Evolutionary conservation across 2,797 vertebrate genomes (phyloP).

Genomic region (Bufotes viridis): DNA sequence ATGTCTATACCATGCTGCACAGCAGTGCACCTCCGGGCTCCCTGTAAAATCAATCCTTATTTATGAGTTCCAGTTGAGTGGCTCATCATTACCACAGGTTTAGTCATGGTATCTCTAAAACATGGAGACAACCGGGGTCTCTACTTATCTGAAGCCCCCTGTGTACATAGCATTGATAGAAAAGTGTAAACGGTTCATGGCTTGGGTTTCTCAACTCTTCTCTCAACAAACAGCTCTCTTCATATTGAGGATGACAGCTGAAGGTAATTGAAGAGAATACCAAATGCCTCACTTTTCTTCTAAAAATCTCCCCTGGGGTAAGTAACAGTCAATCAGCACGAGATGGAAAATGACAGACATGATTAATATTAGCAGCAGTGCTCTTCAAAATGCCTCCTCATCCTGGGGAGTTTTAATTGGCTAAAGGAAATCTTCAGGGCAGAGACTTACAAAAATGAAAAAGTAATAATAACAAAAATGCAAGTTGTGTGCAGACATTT

Average conservation of each 20-base stretch:
- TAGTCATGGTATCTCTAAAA: constrained; percentile 49
- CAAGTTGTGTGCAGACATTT: neutral
- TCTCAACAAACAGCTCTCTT: constrained; percentile 64
- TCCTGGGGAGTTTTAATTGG: neutral
- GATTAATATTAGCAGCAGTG: constrained; percentile 76
- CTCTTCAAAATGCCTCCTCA: constrained; percentile 60
- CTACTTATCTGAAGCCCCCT: constrained; percentile 32
- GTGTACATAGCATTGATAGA: constrained; percentile 43
- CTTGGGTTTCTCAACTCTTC: constrained; percentile 69
- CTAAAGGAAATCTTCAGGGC: neutral
- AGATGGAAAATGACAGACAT: constrained; percentile 63
- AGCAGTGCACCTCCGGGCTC: neutral
- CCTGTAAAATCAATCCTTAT: constrained; percentile 37
- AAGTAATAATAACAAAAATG: neutral
- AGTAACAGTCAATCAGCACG: neutral
- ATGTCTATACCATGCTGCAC: constrained; percentile 4
- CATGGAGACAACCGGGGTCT: constrained; percentile 12
- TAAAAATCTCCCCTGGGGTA: constrained; percentile 28
- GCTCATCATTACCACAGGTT: constrained; percentile 29
- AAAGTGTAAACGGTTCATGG: constrained; percentile 66
- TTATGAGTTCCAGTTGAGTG: constrained; percentile 44
- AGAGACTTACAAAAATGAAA: neutral
- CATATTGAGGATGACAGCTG: constrained; percentile 51
- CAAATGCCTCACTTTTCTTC: constrained; percentile 53
- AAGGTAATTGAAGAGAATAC: constrained; percentile 47